Evolutionary conservation across 2,888 invertebrate species (phyloP), one percentile per base, ranked within the genome.

Genomic region (Agonopterix arenella): DNA sequence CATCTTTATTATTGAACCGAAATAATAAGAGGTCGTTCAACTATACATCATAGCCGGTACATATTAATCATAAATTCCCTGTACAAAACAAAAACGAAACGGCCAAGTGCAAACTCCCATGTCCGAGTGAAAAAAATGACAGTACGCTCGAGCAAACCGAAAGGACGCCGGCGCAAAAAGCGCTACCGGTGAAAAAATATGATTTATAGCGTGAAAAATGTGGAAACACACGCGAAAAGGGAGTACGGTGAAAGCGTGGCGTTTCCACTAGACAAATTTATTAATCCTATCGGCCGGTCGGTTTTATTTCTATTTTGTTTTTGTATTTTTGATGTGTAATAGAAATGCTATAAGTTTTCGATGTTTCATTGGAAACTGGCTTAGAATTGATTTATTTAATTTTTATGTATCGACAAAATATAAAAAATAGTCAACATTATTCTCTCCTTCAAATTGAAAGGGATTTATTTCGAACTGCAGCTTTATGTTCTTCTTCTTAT

Each of bases 141-240:
- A 82, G 79, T 74, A 80, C 83, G 80, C 84, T 75, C 79, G 77
- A 76, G 74, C 80, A 74, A 79, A 83, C 84, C 83, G 76, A 86
- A 81, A 84, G 86, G 84, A 84, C 82, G 79, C 73, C 66, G 63
- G 75, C 71, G 79, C 80, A 86, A 88, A 89, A 89, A 88, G 79
- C 80, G 79, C 79, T 78, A 78, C 81, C 84, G 81, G 83, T 85
- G 86, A 88, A 89, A 89, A 89, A 90, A 89, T 84, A 86, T 90
- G 89, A 90, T 90, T 89, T 89, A 89, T 84, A 59, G 76, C 82
- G 78, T 84, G 89, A 89, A 90, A 90, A 89, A 89, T 89, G 89
- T 86, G 85, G 81, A 88, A 88, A 85, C 84, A 86, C 84, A 82
- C 84, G 80, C 80, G 84, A 76, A 84, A 84, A 83, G 78, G 66